Evolutionary conservation across 1,140 invertebrate genomes (phyloP), one percentile per base, ranked within the genome.

Genomic region (Zaprionus vittiger): DNA sequence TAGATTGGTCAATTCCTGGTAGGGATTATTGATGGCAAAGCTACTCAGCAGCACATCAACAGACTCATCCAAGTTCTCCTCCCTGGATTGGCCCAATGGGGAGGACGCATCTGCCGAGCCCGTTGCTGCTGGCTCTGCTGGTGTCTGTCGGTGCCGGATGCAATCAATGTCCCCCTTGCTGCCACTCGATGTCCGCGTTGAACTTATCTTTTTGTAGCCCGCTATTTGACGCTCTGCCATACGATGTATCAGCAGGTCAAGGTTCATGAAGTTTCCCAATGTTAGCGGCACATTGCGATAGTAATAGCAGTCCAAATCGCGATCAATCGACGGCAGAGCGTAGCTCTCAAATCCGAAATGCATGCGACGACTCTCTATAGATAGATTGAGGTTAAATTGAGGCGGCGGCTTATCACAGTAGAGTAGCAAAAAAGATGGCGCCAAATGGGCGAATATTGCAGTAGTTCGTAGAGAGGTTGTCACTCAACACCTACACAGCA

Each of bases 231-330:
- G 55, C 17, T 38, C 14, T 12, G 31, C 64, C 6, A 28, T 34
- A 20, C 31, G 26, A 5, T 55, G 22, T 9, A 11, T 64, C n/a
- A 73, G 11, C 15, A 12, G 44, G 2, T 61, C 55, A 55, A 75
- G 20, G 41, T 75, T 61, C 65, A 78, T 65, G 44, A 78, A 78
- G 28, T 55, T 74, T 9, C 54, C 76, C 44, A 78, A 12, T 0
- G 76, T 78, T 1, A 78, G 38, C 5, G 76, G 72, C 44, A 44
- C 66, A 55, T 69, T 55, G 22, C 55, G 76, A 61, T 75, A 47
- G 28, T 78, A 64, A 34, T 74, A 74, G 14, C 69, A 52, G 4
- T 68, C 64, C 22, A 63, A 41, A 26, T 73, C 71, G 0, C 63
- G 71, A 67, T 67, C 71, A 31, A 60, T 31, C 0, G 44, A n/a